Percentiles rank a stretch among this genome's conserved stretches.
These are phyloP conservation scores for Pyrocephalus nanus DNA, from an alignment of 2,797 vertebrate species.

Conservation along the genomic window DNA sequence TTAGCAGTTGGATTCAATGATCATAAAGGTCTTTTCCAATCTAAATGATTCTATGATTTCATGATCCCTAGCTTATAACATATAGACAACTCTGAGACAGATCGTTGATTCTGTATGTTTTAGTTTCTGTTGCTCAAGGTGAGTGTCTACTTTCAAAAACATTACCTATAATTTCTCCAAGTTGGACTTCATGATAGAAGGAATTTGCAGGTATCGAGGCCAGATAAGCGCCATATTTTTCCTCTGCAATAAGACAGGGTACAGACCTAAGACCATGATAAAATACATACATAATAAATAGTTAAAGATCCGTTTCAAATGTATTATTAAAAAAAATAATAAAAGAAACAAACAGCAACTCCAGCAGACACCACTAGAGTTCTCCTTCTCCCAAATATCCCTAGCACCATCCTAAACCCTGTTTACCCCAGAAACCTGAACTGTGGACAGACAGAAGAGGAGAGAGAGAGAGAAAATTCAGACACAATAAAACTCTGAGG, in stretches of 20 bases:
- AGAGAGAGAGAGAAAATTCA: conserved; percentile 69
- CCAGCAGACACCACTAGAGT: conserved; percentile 73
- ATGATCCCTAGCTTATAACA: not conserved
- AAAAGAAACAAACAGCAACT: conserved; percentile 69
- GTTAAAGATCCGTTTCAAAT: conserved; percentile 53
- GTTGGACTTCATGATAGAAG: not conserved
- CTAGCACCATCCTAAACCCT: conserved; percentile 72
- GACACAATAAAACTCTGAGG: conserved; percentile 73
- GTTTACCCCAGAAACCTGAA: conserved; percentile 78
- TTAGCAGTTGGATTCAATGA: not conserved
- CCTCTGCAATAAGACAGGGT: not conserved
- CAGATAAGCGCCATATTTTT: not conserved
- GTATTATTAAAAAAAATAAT: conserved; percentile 58
- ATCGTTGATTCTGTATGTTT: not conserved
- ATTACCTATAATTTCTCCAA: not conserved
- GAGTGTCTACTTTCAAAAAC: not conserved
- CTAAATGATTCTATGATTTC: not conserved
- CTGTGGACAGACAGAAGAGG: conserved; percentile 74
- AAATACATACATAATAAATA: conserved; percentile 47
- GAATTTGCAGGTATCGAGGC: not conserved
- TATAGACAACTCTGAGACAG: not conserved
- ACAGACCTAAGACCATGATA: not conserved
- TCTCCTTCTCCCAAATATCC: conserved; percentile 75
- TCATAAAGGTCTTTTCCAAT: not conserved
- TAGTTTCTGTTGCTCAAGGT: not conserved